Evolutionary conservation across 2,797 vertebrate species (phyloP).

Genomic region (Mionectes olivaceus): DNA sequence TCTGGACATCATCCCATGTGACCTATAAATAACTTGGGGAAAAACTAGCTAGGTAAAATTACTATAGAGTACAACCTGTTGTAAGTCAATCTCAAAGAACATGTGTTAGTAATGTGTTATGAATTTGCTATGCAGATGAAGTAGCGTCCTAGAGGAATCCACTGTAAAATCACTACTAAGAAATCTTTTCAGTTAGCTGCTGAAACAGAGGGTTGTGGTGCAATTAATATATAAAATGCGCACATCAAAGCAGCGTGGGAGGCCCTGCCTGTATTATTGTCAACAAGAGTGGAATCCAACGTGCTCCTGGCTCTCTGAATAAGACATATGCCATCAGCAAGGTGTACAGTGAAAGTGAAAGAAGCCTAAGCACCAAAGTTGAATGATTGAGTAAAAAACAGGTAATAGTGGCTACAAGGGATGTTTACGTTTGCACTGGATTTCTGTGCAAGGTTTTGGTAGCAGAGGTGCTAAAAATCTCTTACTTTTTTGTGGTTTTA

Average conservation of each 20-base stretch:
- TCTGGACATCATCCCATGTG: background rate
- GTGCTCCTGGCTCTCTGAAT: background rate
- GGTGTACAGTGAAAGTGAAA: background rate
- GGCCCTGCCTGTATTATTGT: background rate
- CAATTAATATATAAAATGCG: background rate
- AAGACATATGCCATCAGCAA: background rate
- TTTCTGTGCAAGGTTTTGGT: background rate
- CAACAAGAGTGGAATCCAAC: background rate
- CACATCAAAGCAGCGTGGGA: background rate
- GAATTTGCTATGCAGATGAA: background rate
- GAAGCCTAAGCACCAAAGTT: background rate
- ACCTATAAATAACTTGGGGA: background rate
- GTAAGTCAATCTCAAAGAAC: background rate
- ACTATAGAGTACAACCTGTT: background rate
- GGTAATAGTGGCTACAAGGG: background rate
- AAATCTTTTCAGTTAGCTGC: background rate
- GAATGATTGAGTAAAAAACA: background rate
- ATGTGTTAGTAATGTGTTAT: background rate
- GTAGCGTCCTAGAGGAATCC: background rate
- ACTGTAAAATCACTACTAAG: background rate
- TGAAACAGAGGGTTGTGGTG: background rate
- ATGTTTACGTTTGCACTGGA: background rate
- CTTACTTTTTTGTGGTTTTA: background rate
- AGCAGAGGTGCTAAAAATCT: background rate
- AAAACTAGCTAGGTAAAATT: background rate